Percentiles rank a stretch among this genome's conserved stretches.
phyloP scores from a whole-genome alignment of 2,113 vertebrate genomes.

The Ginglymostoma cirratum region DNA sequence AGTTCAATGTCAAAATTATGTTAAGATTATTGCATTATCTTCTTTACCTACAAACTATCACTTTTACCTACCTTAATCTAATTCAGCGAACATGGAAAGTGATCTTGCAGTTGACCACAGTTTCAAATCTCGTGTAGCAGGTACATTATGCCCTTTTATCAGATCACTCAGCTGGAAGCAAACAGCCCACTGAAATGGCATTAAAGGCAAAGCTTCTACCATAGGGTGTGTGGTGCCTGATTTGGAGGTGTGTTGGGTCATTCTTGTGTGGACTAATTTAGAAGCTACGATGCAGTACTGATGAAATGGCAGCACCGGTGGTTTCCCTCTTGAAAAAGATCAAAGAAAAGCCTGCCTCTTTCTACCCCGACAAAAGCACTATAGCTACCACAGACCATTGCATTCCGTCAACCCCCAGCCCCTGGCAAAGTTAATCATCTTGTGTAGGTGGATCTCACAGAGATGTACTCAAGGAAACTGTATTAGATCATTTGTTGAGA shows the following conservation, averaged over 20 bases:
- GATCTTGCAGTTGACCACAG: constrained; percentile 1
- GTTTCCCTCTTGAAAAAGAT: background rate
- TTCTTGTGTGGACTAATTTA: background rate
- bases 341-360: constrained; percentile 19
- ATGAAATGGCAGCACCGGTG: background rate
- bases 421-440: constrained; percentile 38
- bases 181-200: background rate
- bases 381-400: constrained; percentile 36
- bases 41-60: background rate
- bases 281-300: no score
- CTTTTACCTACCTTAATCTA: background rate
- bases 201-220: background rate
- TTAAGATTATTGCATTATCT: background rate
- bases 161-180: background rate
- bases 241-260: background rate
- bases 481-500: constrained; percentile 31
- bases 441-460: background rate
- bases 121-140: background rate
- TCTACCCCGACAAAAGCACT: constrained; percentile 39
- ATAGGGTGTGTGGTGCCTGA: background rate
- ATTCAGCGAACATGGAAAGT: constrained; percentile 5
- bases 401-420: constrained; percentile 38
- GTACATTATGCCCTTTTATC: background rate
- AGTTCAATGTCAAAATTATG: background rate
- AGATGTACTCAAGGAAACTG: constrained; percentile 16